Percentiles rank a stretch among this genome's conserved stretches.
These are phyloP conservation scores for Peromyscus aztecus DNA, from an alignment of 2,797 vertebrate species.

Conservation along the genomic window DNA sequence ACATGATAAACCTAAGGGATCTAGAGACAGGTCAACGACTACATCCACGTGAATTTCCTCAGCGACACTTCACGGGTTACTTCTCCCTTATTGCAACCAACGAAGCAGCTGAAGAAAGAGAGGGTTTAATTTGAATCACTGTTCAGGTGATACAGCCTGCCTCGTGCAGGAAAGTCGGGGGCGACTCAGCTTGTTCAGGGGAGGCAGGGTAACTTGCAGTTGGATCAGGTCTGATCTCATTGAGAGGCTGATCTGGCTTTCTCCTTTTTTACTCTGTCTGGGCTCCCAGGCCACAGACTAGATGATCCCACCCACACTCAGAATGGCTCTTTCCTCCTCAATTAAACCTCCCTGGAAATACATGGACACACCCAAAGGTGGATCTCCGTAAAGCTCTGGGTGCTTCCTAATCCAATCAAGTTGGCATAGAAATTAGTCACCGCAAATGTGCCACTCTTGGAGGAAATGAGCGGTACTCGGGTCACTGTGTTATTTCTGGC, in stretches of 20 bases:
- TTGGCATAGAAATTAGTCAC: not conserved
- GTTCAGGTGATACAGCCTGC: not conserved
- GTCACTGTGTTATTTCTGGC: not conserved
- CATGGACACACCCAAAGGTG: not conserved
- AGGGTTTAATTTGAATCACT: not conserved
- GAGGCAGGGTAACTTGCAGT: not conserved
- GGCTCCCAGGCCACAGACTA: not conserved
- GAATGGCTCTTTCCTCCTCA: not conserved
- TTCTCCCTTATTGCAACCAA: not conserved
- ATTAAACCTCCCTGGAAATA: not conserved
- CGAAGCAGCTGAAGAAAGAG: not conserved
- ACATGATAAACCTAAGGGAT: not conserved
- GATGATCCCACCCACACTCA: not conserved
- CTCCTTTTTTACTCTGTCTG: not conserved
- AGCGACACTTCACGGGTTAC: not conserved
- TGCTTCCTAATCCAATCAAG: not conserved
- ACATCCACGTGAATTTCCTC: not conserved
- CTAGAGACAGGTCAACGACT: not conserved
- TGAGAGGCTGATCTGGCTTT: not conserved
- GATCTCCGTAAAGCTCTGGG: not conserved
- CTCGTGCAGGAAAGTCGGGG: not conserved
- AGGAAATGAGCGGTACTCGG: not conserved
- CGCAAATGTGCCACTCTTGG: not conserved
- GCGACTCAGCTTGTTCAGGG: not conserved
- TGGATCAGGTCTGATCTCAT: not conserved